Percentiles rank a stretch among this genome's conserved stretches.
phyloP scores from a whole-genome alignment of 1,140 invertebrate genomes.

The Dermatophagoides farinae region DNA sequence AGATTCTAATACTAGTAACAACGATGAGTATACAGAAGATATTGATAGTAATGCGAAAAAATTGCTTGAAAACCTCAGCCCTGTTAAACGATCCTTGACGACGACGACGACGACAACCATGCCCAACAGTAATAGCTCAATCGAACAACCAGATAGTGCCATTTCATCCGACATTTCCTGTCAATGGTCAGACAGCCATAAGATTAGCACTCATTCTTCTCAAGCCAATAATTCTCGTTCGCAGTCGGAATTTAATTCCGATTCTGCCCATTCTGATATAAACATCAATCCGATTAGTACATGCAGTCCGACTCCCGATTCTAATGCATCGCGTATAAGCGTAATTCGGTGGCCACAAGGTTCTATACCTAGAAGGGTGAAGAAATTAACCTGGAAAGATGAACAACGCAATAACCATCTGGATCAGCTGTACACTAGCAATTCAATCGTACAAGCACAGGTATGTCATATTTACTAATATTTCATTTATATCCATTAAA shows the following conservation, averaged over 20 bases:
- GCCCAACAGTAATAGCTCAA: neutral
- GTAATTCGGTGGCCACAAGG: conserved; percentile 27
- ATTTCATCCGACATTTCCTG: too few relatives aligned
- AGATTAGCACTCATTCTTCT: neutral
- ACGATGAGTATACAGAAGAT: too few relatives aligned
- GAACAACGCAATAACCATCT: conserved; percentile 24
- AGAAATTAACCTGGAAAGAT: conserved; percentile 51
- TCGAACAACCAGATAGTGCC: neutral
- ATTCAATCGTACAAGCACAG: neutral
- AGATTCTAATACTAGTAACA: neutral
- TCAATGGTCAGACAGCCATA: neutral
- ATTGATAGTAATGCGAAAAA: too few relatives aligned
- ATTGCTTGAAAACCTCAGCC: too few relatives aligned
- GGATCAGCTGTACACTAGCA: conserved; percentile 1
- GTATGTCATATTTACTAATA: too few relatives aligned
- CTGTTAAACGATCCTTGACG: too few relatives aligned
- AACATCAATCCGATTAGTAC: neutral
- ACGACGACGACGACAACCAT: too few relatives aligned
- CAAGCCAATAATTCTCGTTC: neutral
- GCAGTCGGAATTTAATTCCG: neutral
- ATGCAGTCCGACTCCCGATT: neutral
- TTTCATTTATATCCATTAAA: too few relatives aligned
- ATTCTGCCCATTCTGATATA: conserved; percentile 10
- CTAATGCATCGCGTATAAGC: conserved; percentile 9
- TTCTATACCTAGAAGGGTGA: conserved; percentile 40